A percentile compares a stretch with the other conserved stretches of the same genome.
phyloP scores from a whole-genome alignment of 2,888 invertebrate genomes.

The Heliconius hortense region DNA sequence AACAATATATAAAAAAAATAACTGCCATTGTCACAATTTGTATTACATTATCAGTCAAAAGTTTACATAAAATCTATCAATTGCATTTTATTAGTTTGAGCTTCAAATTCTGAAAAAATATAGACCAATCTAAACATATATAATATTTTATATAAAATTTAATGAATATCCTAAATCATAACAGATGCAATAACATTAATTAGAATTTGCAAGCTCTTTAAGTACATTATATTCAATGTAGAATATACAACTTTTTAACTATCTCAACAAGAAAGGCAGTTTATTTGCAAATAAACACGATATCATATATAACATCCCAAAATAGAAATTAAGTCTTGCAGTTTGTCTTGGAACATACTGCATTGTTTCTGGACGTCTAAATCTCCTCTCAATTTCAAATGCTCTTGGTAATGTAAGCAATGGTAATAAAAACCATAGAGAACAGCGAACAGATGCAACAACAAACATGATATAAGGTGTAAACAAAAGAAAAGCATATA shows the following conservation, averaged over 20 bases:
- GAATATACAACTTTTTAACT: conserved; percentile 40
- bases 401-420: conserved; percentile 93
- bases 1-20: conserved; percentile 10
- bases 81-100: conserved; percentile 15
- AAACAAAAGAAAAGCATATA: conserved; percentile 94
- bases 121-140: neutral
- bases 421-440: conserved; percentile 94
- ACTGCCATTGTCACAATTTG: conserved; percentile 32
- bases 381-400: conserved; percentile 94
- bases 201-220: conserved; percentile 47
- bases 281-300: conserved; percentile 88
- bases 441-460: conserved; percentile 91
- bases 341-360: conserved; percentile 92
- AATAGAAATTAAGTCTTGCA: conserved; percentile 93
- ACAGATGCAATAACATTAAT: conserved; percentile 19
- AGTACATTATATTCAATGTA: conserved; percentile 42
- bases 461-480: conserved; percentile 95
- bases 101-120: neutral
- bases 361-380: conserved; percentile 89
- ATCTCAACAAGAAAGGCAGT: conserved; percentile 81
- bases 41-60: conserved; percentile 27
- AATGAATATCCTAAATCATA: neutral
- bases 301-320: conserved; percentile 94
- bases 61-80: conserved; percentile 2
- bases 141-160: neutral